A percentile compares a stretch with the other conserved stretches of the same genome.
Conservation (phyloP, 2,797 vertebrate genomes). For the Coilia nasus region DNA sequence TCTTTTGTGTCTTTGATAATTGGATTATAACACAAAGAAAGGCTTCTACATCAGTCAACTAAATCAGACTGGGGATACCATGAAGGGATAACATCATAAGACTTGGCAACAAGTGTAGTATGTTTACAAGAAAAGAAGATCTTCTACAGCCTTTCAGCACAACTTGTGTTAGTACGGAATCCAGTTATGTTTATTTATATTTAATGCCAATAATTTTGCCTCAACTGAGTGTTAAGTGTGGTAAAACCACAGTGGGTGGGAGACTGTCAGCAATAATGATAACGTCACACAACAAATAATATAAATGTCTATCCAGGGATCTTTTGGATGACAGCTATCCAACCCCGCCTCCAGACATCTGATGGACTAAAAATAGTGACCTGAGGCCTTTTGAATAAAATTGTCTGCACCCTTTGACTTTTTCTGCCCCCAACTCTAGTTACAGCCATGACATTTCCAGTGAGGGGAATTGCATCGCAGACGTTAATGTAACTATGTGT, state of each 20-base stretch:
- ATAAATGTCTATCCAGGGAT: conserved; percentile 32
- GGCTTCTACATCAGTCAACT: no score
- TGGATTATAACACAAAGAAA: no score
- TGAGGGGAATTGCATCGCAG: conserved; percentile 50
- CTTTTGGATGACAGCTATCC: conserved; percentile 46
- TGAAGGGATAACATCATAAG: no score
- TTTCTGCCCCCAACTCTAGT: conserved; percentile 76
- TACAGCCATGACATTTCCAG: conserved; percentile 80
- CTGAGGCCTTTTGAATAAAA: conserved; percentile 62
- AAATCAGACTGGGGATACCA: no score
- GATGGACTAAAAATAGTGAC: conserved; percentile 66
- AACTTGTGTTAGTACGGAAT: no score
- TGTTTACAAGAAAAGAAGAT: no score
- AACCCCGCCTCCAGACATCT: conserved; percentile 29
- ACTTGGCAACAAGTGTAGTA: no score
- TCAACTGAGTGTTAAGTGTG: neutral
- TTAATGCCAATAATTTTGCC: neutral
- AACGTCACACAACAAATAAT: neutral
- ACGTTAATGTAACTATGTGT: conserved; percentile 58
- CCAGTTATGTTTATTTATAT: no score
- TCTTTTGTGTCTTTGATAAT: neutral
- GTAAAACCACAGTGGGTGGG: neutral
- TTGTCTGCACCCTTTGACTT: conserved; percentile 73
- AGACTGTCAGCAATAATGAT: neutral
- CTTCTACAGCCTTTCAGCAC: no score